phyloP scores from a whole-genome alignment of 2,888 invertebrate genomes.

The Pristionchus exspectatus region DNA sequence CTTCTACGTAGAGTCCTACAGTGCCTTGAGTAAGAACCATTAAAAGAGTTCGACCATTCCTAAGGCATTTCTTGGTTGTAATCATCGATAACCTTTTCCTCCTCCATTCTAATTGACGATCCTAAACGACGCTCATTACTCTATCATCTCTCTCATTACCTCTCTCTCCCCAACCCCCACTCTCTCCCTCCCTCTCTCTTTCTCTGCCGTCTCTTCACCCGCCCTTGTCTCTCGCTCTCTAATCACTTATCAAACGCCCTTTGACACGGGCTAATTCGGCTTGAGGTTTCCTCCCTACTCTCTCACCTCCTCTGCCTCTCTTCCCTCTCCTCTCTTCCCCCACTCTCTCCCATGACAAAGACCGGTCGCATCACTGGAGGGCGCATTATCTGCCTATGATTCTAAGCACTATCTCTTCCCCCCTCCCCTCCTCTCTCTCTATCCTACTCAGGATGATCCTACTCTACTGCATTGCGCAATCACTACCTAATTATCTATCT shows the following conservation, averaged over 20 bases:
- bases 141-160: conserved; percentile 26
- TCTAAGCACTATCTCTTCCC: conserved; percentile 40
- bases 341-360: conserved; percentile 15
- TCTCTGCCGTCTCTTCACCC: conserved; percentile 38
- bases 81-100: conserved; percentile 17
- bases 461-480: background rate
- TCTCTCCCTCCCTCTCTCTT: conserved; percentile 32
- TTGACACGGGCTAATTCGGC: conserved; percentile 42
- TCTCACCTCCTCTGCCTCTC: background rate
- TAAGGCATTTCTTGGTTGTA: conserved; percentile 5
- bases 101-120: background rate
- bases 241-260: conserved; percentile 45
- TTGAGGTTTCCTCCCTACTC: background rate
- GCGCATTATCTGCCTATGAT: conserved; percentile 50
- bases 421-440: background rate
- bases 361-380: conserved; percentile 16
- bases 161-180: background rate
- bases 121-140: conserved; percentile 40
- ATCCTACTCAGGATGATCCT: background rate
- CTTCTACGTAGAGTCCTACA: no score
- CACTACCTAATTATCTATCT: background rate
- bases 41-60: background rate
- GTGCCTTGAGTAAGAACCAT: no score
- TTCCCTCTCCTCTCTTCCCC: background rate
- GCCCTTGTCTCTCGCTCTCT: conserved; percentile 34